Evolutionary conservation across 2,888 invertebrate species (phyloP).

Genomic region (Trachelus troglodyta): DNA sequence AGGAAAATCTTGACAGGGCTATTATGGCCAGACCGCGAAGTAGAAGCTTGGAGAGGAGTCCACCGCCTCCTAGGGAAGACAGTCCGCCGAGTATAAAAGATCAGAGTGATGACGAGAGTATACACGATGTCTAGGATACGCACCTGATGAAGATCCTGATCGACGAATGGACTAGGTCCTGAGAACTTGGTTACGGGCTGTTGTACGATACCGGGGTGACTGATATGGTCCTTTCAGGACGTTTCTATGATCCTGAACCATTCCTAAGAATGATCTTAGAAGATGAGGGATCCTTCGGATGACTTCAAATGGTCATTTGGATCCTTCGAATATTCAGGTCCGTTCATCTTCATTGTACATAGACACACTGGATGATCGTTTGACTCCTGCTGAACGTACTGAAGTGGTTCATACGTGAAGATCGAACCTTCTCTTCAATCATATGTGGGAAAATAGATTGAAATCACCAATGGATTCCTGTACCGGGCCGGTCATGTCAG

Average conservation of each 20-base stretch:
- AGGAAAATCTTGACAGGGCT: conserved; percentile 38
- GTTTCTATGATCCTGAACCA: not conserved
- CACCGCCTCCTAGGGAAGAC: conserved; percentile 54
- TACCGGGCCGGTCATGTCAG: not conserved
- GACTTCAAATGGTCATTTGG: too few relatives aligned
- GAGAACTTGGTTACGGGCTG: not conserved
- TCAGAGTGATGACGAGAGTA: conserved; percentile 64
- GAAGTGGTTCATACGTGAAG: not conserved
- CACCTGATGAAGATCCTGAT: not conserved
- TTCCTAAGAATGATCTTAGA: not conserved
- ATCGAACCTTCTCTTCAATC: not conserved
- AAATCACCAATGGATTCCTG: not conserved
- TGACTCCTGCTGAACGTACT: not conserved
- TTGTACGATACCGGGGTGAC: not conserved
- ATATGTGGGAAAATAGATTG: not conserved
- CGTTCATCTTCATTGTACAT: not conserved
- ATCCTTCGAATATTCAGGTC: not conserved
- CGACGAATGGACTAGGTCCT: not conserved
- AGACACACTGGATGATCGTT: not conserved
- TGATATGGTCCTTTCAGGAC: not conserved
- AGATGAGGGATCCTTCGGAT: not conserved
- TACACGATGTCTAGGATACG: conserved; percentile 60
- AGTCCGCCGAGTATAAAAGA: conserved; percentile 58
- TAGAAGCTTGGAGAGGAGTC: conserved; percentile 50
- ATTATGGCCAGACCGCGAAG: conserved; percentile 50